Base-by-base conservation (phyloP, 1,140 invertebrate species). In the Drosophila nigrodunni region DNA sequence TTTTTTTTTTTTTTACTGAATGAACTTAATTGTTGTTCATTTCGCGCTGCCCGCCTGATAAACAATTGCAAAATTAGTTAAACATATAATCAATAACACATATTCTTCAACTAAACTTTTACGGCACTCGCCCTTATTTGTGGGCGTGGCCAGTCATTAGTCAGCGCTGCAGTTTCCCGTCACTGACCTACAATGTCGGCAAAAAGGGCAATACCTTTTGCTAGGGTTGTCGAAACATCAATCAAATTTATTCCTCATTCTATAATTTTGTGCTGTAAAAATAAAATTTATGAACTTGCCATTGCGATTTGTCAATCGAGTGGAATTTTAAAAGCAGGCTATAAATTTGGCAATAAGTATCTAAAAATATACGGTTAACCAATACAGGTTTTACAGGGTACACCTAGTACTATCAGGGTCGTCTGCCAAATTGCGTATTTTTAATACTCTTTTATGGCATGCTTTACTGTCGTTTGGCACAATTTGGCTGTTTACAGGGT, bases 11-110 rank as follows among this genome's bases (percentile, higher is more conserved):
- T 43, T 7, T 62, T 44, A 57, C 30, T 85, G 77, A 85, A 83
- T 85, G 82, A n/a, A 61, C 59, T 46, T 58, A 73, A 83, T 77
- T 85, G 82, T 77, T 77, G 64, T 30, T 41, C 54, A 18, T 18
- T 30, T 15, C 54, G 25, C 37, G 49, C 13, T 68, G 57, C 46
- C 21, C 54, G 60, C 37, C 47, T 79, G 71, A 76, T 83, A 83
- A 74, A 80, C 80, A 72, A 65, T 62, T 73, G 58, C 21, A 64
- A 70, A 30, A 34, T 52, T 46, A 37, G 44, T 9, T 15, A 46
- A 60, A 49, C 15, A 55, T 58, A 49, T 46, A 58, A 43, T 60
- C 49, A 65, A 59, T 60, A 66, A 74, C 67, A 47, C 2, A 50
- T 54, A 65, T 59, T 30, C 25, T 30, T 30, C 15, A 67, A 41